Conservation (phyloP, 2,113 vertebrate genomes). For the Ceyx margarethae region DNA sequence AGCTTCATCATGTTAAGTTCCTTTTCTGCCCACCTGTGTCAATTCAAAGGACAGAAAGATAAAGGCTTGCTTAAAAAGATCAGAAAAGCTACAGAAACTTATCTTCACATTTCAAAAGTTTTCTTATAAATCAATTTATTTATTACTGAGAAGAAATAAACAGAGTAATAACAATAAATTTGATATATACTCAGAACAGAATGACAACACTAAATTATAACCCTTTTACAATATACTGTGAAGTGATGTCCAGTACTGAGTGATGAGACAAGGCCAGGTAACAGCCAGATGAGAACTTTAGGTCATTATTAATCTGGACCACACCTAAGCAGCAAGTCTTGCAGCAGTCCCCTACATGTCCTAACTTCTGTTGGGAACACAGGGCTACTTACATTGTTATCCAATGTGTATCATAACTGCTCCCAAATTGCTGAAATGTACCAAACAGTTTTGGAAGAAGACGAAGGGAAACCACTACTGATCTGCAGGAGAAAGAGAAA, state of each 20-base stretch:
- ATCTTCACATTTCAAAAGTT: background rate
- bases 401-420: conserved; percentile 99
- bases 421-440: conserved; percentile 98
- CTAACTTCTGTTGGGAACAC: background rate
- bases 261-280: background rate
- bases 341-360: background rate
- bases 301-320: background rate
- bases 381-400: conserved; percentile 92
- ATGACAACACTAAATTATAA: background rate
- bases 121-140: background rate
- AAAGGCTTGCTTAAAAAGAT: background rate
- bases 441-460: conserved; percentile 97
- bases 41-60: conserved; percentile 40
- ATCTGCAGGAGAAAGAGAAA: conserved; percentile 75
- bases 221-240: background rate
- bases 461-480: conserved; percentile 95
- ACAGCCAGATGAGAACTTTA: background rate
- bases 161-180: too few species aligned
- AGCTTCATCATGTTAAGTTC: conserved; percentile 99
- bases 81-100: background rate
- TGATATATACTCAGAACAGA: background rate
- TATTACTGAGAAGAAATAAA: background rate
- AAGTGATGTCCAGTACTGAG: background rate
- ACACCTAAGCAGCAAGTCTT: background rate
- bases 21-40: conserved; percentile 96